Evolutionary conservation across 2,113 vertebrate species (phyloP).

Genomic region (Synchiropus splendidus): DNA sequence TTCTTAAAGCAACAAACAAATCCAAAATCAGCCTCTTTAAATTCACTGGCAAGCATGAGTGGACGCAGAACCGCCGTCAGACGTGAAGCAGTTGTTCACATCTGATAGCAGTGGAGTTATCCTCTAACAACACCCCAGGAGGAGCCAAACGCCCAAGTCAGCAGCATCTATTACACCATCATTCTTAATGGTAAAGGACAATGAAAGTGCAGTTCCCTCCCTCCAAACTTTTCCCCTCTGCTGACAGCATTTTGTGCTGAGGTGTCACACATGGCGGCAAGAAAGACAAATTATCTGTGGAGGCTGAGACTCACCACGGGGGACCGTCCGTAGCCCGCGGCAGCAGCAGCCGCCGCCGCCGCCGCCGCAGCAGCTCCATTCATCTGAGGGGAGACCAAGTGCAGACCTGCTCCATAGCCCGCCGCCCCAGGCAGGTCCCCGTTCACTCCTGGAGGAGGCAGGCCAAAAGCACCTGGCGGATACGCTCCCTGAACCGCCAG

Average conservation of each 20-base stretch:
- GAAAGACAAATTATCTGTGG: slow-evolving; percentile 36
- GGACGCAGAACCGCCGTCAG: too few relatives aligned
- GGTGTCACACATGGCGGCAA: slow-evolving; percentile 29
- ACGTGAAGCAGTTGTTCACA: too few relatives aligned
- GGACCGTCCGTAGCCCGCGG: slow-evolving; percentile 72
- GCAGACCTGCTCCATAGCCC: slow-evolving; percentile 70
- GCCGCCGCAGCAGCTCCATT: slow-evolving; percentile 64
- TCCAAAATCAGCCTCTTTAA: too few relatives aligned
- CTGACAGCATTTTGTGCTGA: slow-evolving; percentile 24
- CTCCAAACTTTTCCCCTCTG: background rate
- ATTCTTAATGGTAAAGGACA: background rate
- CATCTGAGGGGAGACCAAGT: slow-evolving; percentile 78
- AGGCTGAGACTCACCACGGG: slow-evolving; percentile 66
- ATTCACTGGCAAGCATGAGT: too few relatives aligned
- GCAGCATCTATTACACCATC: too few relatives aligned
- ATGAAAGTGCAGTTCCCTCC: background rate
- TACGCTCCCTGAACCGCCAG: slow-evolving; percentile 78
- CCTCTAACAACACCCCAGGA: too few relatives aligned
- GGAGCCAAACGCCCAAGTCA: too few relatives aligned
- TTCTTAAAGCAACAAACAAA: too few relatives aligned
- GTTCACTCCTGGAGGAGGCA: slow-evolving; percentile 77
- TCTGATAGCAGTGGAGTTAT: too few relatives aligned
- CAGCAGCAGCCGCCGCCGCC: slow-evolving; percentile 48
- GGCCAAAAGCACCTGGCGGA: slow-evolving; percentile 73
- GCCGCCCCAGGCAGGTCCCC: slow-evolving; percentile 73